Evolutionary conservation across 2,797 vertebrate species (phyloP).

Genomic region (Knipowitschia caucasica): DNA sequence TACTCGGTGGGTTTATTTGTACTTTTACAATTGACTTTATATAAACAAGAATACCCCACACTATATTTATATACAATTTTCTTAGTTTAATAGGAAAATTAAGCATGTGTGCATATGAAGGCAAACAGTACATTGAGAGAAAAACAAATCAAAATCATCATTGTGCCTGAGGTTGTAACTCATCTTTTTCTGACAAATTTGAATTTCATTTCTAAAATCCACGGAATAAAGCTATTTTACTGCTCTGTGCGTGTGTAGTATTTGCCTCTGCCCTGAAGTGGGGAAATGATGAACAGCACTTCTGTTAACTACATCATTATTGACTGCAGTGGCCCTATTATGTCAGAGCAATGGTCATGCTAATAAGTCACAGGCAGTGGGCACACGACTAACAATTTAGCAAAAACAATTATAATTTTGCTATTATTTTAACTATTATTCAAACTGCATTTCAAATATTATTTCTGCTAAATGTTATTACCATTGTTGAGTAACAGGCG

Average conservation of each 20-base stretch:
- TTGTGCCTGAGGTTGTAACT: neutral
- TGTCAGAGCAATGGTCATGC: constrained; percentile 60
- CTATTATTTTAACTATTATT: constrained; percentile 11
- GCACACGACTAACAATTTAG: constrained; percentile 67
- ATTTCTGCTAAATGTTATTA: constrained; percentile 8
- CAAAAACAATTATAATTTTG: constrained; percentile 33
- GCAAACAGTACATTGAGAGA: no score
- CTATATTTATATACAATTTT: no score
- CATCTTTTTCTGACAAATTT: neutral
- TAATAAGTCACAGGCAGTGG: constrained; percentile 65
- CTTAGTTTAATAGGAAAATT: no score
- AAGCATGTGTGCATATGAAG: no score
- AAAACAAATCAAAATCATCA: no score
- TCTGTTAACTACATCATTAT: constrained; percentile 46
- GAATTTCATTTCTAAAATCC: neutral
- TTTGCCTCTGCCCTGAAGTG: neutral
- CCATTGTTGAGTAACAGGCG: constrained; percentile 1
- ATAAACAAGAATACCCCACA: no score
- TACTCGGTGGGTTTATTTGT: neutral
- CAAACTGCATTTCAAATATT: constrained; percentile 9
- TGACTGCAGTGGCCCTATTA: constrained; percentile 65
- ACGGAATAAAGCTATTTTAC: neutral
- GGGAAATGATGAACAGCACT: neutral
- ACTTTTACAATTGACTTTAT: neutral
- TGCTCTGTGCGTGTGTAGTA: neutral